Evolutionary conservation across 2,797 vertebrate species (phyloP).

Genomic region (Brachyrhaphis roseni): DNA sequence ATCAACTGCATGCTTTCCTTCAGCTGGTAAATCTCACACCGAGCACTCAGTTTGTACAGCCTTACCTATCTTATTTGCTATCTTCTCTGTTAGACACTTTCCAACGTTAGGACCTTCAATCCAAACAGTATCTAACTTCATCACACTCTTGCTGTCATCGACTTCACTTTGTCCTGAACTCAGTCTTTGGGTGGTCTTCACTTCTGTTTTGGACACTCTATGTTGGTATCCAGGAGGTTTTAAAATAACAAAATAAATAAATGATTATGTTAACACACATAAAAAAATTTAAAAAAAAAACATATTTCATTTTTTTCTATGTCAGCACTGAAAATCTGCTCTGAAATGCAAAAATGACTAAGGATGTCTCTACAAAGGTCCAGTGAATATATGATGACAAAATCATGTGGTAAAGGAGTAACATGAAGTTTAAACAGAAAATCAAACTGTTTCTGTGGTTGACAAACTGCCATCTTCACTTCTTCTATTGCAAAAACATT

Average conservation of each 20-base stretch:
- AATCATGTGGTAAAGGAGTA: neutral
- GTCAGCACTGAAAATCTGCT: neutral
- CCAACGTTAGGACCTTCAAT: neutral
- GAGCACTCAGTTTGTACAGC: neutral
- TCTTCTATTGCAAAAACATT: neutral
- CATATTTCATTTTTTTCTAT: neutral
- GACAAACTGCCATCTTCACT: neutral
- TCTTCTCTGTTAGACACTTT: neutral
- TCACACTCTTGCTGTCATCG: neutral
- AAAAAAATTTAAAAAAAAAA: no score
- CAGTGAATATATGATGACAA: neutral
- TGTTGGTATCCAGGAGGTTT: neutral
- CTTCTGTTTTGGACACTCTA: neutral
- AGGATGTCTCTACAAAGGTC: neutral
- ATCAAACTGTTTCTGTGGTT: neutral
- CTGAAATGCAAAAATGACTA: neutral
- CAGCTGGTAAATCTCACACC: conserved; percentile 3
- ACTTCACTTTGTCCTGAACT: neutral
- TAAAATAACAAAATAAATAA: neutral
- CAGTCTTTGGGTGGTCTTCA: neutral
- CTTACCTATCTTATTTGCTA: neutral
- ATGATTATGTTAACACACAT: neutral
- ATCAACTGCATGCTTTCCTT: conserved; percentile 2
- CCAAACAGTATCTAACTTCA: neutral
- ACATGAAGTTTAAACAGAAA: neutral